Evolutionary conservation across 2,888 invertebrate genomes (phyloP).

Genomic region (Cheilosia soror): DNA sequence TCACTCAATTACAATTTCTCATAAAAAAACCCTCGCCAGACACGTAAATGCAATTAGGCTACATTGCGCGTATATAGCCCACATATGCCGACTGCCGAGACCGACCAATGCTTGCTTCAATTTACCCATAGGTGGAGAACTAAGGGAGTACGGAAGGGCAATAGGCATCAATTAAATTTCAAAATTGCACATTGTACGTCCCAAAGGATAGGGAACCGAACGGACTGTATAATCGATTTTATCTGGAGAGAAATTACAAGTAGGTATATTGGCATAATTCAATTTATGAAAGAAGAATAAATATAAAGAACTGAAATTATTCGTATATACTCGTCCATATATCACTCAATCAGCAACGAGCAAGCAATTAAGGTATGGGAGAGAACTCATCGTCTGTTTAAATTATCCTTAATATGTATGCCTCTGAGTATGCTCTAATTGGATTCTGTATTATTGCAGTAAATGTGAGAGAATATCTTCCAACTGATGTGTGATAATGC

Average conservation of each 20-base stretch:
- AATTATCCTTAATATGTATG: neutral
- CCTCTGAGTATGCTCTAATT: constrained; percentile 22
- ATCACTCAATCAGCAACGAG: constrained; percentile 1
- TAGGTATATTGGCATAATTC: neutral
- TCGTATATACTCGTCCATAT: neutral
- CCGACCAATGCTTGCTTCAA: neutral
- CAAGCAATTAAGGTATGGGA: neutral
- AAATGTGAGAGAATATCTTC: constrained; percentile 9
- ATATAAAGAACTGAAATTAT: neutral
- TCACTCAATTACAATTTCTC: constrained; percentile 51
- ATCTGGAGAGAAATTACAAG: neutral
- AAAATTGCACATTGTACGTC: constrained; percentile 17
- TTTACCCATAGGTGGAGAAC: neutral
- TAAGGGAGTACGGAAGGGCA: neutral
- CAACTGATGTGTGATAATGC: neutral
- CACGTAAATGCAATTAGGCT: constrained; percentile 56
- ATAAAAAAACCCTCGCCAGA: constrained; percentile 18
- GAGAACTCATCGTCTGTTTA: constrained; percentile 10
- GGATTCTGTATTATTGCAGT: constrained; percentile 22
- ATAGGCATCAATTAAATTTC: constrained; percentile 23
- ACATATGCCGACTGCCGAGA: neutral
- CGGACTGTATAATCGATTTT: constrained; percentile 6
- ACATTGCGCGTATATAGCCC: neutral
- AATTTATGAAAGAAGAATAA: neutral
- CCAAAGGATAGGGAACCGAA: constrained; percentile 2